Percentiles rank a stretch among this genome's conserved stretches.
phyloP scores from a whole-genome alignment of 2,113 vertebrate species.

The Neotoma lepida region DNA sequence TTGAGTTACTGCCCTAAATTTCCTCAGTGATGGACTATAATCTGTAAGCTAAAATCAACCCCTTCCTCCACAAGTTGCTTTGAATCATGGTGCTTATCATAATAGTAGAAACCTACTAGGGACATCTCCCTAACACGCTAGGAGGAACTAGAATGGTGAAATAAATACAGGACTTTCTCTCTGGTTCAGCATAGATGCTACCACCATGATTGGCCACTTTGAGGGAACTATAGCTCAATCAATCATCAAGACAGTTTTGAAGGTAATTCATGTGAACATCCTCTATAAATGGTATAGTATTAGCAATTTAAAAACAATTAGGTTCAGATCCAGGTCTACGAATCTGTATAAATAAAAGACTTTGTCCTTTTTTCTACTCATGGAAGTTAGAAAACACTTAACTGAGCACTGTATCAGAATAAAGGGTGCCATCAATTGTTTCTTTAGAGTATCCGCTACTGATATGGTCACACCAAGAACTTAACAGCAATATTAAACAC shows the following conservation, averaged over 20 bases:
- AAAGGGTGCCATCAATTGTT: not conserved
- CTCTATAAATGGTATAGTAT: slow-evolving; percentile 47
- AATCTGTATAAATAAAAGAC: slow-evolving; percentile 29
- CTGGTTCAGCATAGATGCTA: not conserved
- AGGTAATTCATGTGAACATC: slow-evolving; percentile 11
- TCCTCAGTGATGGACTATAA: not conserved
- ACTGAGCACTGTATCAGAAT: not conserved
- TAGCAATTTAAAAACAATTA: slow-evolving; percentile 53
- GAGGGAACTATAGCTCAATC: not conserved
- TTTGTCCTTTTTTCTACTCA: slow-evolving; percentile 48
- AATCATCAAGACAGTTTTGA: slow-evolving; percentile 7
- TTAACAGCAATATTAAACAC: not conserved
- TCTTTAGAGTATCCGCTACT: not conserved
- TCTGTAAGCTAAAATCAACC: not conserved
- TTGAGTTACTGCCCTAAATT: not conserved
- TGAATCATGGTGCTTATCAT: not conserved
- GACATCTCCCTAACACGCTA: not conserved
- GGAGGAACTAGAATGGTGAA: not conserved
- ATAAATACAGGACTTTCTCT: not conserved
- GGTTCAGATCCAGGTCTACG: not conserved
- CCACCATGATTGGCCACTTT: not conserved
- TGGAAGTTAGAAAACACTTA: slow-evolving; percentile 40
- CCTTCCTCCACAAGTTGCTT: not conserved
- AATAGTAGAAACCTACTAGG: not conserved
- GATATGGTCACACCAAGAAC: slow-evolving; percentile 10